A percentile compares a stretch with the other conserved stretches of the same genome.
Conservation (phyloP, 1,140 invertebrate species). For the Cherax quadricarinatus region DNA sequence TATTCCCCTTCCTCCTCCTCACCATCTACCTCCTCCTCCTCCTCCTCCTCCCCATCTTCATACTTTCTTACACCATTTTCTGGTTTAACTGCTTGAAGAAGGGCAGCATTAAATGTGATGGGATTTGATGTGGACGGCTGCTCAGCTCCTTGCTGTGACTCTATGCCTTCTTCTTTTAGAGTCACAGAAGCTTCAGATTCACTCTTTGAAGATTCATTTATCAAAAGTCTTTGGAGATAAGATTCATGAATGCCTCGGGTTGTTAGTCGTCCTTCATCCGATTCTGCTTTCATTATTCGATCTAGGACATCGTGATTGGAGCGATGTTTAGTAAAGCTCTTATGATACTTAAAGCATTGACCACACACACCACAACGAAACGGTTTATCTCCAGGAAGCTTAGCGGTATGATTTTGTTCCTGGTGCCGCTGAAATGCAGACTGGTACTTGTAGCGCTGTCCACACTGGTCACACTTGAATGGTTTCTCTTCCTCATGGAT, state of each 20-base stretch:
- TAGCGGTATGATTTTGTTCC: constrained; percentile 90
- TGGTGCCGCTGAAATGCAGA: constrained; percentile 92
- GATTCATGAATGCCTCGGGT: constrained; percentile 54
- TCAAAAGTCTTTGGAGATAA: constrained; percentile 68
- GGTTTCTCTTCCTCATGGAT: constrained; percentile 83
- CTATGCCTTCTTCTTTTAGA: constrained; percentile 56
- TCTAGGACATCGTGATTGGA: constrained; percentile 86
- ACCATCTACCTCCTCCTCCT: constrained; percentile 51
- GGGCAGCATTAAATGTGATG: constrained; percentile 47
- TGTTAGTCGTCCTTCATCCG: constrained; percentile 55
- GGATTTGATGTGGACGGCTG: constrained; percentile 68
- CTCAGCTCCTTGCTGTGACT: constrained; percentile 21
- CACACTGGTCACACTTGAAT: constrained; percentile 93
- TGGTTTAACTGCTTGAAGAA: constrained; percentile 55
- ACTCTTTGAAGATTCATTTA: constrained; percentile 66
- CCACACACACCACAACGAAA: constrained; percentile 93
- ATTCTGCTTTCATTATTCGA: constrained; percentile 70
- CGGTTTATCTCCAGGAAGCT: constrained; percentile 89
- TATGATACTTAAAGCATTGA: constrained; percentile 92
- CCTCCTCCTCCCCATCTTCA: constrained; percentile 70
- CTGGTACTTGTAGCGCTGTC: constrained; percentile 90
- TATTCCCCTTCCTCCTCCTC: constrained; percentile 64
- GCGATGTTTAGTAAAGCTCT: constrained; percentile 92
- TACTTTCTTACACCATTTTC: constrained; percentile 71
- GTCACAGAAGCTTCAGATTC: constrained; percentile 62